These are phyloP conservation scores for Cassiopea andromeda DNA, from an alignment of 30 jellyfish, hydroid and myxozoan species.

Conservation along the genomic window DNA sequence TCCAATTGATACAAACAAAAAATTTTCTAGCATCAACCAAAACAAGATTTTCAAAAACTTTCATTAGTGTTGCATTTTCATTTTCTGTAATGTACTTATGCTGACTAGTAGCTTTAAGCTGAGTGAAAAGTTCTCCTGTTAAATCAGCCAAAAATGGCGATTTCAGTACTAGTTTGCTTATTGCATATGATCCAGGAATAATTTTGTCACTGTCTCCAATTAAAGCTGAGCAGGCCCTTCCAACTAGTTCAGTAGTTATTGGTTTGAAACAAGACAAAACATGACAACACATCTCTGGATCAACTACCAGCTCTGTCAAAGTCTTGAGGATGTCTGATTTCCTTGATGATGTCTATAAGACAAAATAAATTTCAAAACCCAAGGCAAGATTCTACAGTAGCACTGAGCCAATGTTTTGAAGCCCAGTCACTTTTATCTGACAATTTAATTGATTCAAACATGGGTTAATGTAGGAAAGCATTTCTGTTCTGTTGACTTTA, in stretches of 20 bases:
- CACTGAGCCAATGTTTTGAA: no score
- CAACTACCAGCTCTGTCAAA: constrained; percentile 4
- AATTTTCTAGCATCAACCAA: not conserved
- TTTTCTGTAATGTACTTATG: not conserved
- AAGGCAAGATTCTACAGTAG: no score
- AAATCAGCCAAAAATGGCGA: constrained; percentile 30
- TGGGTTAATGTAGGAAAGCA: no score
- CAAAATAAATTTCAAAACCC: no score
- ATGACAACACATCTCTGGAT: constrained; percentile 11
- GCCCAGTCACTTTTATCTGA: no score
- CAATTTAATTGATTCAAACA: no score
- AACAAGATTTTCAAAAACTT: constrained; percentile 5
- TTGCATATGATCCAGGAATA: constrained; percentile 4
- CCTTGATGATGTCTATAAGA: constrained; percentile 10
- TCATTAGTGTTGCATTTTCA: constrained; percentile 7
- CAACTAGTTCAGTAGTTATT: constrained; percentile 34
- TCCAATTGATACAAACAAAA: constrained; percentile 11
- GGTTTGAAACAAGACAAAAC: constrained; percentile 47
- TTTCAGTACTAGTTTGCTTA: constrained; percentile 23
- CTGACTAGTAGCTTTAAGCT: not conserved
- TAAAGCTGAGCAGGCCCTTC: constrained; percentile 11
- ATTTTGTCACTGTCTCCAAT: not conserved
- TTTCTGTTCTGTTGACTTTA: no score
- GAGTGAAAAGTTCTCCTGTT: not conserved
- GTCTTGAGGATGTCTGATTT: constrained; percentile 29